These are phyloP conservation scores for Marronus borbonicus DNA, from an alignment of 2,888 invertebrate species.

Conservation along the genomic window DNA sequence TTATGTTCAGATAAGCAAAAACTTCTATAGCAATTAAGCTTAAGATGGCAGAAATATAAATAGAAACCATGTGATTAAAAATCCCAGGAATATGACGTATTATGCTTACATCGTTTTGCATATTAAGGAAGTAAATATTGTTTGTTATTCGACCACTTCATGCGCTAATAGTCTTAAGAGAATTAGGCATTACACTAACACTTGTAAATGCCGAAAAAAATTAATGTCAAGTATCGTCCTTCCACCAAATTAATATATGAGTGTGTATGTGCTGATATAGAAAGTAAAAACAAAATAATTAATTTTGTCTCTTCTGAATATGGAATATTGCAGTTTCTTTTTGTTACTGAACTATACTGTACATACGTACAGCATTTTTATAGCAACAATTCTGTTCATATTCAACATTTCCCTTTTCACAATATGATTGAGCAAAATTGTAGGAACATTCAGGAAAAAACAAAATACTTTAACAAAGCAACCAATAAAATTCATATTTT, in stretches of 20 bases:
- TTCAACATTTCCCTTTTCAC: too few relatives aligned
- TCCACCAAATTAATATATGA: conserved; percentile 14
- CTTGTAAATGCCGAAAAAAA: background rate
- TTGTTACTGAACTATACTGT: too few relatives aligned
- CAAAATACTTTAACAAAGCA: too few relatives aligned
- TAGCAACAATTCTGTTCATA: too few relatives aligned
- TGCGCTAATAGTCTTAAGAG: background rate
- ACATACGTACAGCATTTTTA: too few relatives aligned
- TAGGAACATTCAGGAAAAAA: too few relatives aligned
- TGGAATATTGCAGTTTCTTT: background rate
- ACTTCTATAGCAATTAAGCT: conserved; percentile 24
- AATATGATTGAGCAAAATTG: too few relatives aligned
- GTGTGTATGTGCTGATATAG: background rate
- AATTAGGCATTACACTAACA: conserved; percentile 15
- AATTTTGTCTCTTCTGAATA: background rate
- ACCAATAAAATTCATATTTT: too few relatives aligned
- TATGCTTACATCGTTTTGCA: conserved; percentile 26
- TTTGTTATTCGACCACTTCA: background rate
- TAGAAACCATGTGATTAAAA: conserved; percentile 39
- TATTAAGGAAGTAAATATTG: conserved; percentile 33
- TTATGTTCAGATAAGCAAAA: conserved; percentile 11
- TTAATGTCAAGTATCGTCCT: conserved; percentile 11
- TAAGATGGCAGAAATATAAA: conserved; percentile 32
- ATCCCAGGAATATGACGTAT: conserved; percentile 12
- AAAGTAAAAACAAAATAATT: conserved; percentile 32